Base-by-base conservation (phyloP, 1,140 invertebrate genomes). In the Cotesia chilonis region DNA sequence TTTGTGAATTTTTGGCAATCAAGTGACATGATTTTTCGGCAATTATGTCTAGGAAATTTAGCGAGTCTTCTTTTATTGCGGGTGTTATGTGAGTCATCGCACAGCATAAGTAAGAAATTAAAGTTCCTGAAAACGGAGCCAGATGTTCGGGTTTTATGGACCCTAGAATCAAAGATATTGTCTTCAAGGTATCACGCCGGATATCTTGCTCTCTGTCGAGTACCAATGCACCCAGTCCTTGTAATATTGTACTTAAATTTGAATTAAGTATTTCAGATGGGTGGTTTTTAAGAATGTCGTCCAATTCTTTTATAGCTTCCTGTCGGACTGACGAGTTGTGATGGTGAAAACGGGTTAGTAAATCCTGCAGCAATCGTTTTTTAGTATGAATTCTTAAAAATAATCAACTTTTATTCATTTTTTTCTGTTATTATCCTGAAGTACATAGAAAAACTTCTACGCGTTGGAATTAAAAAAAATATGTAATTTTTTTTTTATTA, bases 71-170 rank as follows among this genome's bases (percentile, higher is more conserved):
- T 80, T 95, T 92, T 64, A 96, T 92, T 60, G 88, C 87, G 10
- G 89, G 89, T 81, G 94, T 89, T 69, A 97, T 93, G 76, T 96
- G 94, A 7, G 94, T 95, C 93, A 96, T 95, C 1, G 93, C 92
- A 87, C 94, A 96, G 38, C 91, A 89, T 38, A 96, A 82, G 80
- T 95, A 94, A 9, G 93, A 92, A 52, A 90, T 90, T 55, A 96
- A 83, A 7, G 93, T 88, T 74, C 92, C 89, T 79, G 92, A 92
- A 79, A 94, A 94, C 12, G 94, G 93, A 12, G 77, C 64, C 2
- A 91, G 77, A 70, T 89, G 86, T 54, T 86, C 81, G 12, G 74
- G 76, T 4, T 86, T 79, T 57, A 89, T 87, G 78, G 89, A 85
- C 12, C 89, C 84, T 9, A 95, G 84, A 60, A 95, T 86, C 7